These are phyloP conservation scores for Peromyscus polionotus DNA, from an alignment of 2,113 vertebrate species.

Conservation along the genomic window DNA sequence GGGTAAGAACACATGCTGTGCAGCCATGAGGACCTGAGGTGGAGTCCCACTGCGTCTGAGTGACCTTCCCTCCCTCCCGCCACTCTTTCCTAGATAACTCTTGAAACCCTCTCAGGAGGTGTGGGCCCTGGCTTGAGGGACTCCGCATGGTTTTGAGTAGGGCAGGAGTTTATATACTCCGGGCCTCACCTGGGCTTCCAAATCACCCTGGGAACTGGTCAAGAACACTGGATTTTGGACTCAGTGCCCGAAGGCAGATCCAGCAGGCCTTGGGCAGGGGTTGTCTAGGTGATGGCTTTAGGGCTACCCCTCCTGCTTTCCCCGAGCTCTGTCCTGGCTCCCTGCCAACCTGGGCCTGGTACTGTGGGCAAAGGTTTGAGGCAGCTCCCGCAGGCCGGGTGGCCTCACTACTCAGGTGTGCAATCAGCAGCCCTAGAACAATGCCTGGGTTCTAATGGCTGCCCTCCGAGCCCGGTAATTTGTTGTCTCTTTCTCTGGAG, in stretches of 20 bases:
- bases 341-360: neutral
- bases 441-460: constrained; percentile 33
- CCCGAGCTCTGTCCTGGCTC: neutral
- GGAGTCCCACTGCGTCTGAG: neutral
- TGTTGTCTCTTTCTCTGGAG: neutral
- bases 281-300: neutral
- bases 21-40: neutral
- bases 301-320: neutral
- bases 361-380: neutral
- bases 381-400: neutral
- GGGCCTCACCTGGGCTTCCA: neutral
- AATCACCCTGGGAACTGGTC: neutral
- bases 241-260: neutral
- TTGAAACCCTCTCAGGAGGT: neutral
- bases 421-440: constrained; percentile 66
- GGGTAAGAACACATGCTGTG: neutral
- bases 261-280: neutral
- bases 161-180: neutral
- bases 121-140: neutral
- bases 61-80: neutral
- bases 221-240: neutral
- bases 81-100: neutral
- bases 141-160: neutral
- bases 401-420: constrained; percentile 66
- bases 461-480: constrained; percentile 1